phyloP scores from a whole-genome alignment of 2,888 invertebrate species.

The Drosophila meridionalis region DNA sequence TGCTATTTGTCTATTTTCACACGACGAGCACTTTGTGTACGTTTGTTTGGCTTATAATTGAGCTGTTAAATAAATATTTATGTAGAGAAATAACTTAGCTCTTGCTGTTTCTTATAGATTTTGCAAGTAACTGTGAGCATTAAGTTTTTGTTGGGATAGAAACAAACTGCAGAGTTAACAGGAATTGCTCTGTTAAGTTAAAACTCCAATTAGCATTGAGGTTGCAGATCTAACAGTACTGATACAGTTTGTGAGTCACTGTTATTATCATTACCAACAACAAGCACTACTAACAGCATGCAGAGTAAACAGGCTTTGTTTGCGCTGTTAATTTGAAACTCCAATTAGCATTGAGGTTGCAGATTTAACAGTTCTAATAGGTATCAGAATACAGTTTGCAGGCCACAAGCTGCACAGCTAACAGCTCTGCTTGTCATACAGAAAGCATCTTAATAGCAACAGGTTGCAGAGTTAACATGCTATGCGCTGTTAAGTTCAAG shows the following conservation, averaged over 20 bases:
- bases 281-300: not conserved
- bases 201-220: too few species aligned
- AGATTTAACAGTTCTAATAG: not conserved
- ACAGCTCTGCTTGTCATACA: not conserved
- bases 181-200: not conserved
- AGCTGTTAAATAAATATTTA: constrained; percentile 4
- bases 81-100: not conserved
- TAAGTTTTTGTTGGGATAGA: not conserved
- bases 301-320: not conserved
- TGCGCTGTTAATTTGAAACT: not conserved
- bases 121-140: not conserved
- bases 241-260: not conserved
- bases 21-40: constrained; percentile 2
- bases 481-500: not conserved
- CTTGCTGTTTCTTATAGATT: not conserved
- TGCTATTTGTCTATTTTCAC: constrained; percentile 27
- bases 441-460: not conserved
- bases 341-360: not conserved
- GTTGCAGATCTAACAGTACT: too few species aligned
- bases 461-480: not conserved
- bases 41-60: constrained; percentile 10
- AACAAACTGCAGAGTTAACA: not conserved
- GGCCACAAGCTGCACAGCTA: not conserved
- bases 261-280: not conserved
- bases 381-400: not conserved